These are phyloP conservation scores for Congeria kusceri DNA, from an alignment of 2,888 invertebrate species.

Conservation along the genomic window DNA sequence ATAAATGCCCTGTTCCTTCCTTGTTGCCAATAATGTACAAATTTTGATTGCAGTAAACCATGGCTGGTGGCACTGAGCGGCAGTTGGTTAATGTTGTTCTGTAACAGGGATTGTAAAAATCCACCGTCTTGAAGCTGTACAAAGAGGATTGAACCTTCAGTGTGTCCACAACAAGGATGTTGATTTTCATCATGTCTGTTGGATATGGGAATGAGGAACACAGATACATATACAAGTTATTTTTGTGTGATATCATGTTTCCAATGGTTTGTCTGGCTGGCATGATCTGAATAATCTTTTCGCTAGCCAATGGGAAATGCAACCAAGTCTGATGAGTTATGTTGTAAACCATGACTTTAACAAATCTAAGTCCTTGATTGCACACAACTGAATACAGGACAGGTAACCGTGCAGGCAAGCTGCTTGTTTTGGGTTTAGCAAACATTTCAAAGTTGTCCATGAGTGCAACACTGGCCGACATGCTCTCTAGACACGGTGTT, in stretches of 20 bases:
- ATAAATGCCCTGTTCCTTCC: conserved; percentile 82
- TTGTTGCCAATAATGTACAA: conserved; percentile 82
- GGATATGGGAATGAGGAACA: conserved; percentile 83
- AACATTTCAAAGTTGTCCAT: conserved; percentile 41
- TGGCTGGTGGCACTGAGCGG: conserved; percentile 81
- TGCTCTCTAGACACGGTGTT: conserved; percentile 20
- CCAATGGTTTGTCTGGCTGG: conserved; percentile 81
- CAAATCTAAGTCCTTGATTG: conserved; percentile 80
- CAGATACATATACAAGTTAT: conserved; percentile 81
- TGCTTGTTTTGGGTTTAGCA: conserved; percentile 23
- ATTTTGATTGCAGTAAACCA: conserved; percentile 80
- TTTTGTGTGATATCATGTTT: conserved; percentile 77
- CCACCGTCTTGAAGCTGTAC: conserved; percentile 80
- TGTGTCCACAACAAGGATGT: conserved; percentile 80
- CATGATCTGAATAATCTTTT: conserved; percentile 78
- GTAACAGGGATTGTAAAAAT: conserved; percentile 81
- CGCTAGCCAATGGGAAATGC: conserved; percentile 78
- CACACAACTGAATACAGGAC: conserved; percentile 80
- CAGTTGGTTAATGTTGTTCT: conserved; percentile 83
- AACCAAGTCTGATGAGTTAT: conserved; percentile 79
- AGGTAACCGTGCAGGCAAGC: conserved; percentile 56
- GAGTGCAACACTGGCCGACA: conserved; percentile 53
- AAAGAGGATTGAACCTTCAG: conserved; percentile 77
- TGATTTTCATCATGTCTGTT: conserved; percentile 82
- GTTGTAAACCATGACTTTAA: conserved; percentile 81